A percentile compares a stretch with the other conserved stretches of the same genome.
Conservation (phyloP, 2,888 invertebrate genomes). For the Fissipunctia ypsillon region DNA sequence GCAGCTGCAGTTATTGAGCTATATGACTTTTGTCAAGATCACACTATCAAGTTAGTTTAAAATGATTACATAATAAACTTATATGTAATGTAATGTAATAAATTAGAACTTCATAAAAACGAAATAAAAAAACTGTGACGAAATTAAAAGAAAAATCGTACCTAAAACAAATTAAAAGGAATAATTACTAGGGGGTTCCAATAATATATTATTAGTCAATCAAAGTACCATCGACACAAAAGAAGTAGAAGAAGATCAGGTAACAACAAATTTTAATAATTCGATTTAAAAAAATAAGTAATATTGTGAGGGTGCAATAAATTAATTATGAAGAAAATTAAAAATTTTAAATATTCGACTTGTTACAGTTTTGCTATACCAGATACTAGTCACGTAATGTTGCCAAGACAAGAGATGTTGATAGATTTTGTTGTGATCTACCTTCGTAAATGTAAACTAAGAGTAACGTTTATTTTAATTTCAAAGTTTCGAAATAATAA, state of each 20-base stretch:
- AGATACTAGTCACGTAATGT: not conserved
- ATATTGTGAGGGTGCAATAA: not conserved
- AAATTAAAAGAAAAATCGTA: not conserved
- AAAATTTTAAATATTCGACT: constrained; percentile 9
- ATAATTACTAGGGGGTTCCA: not conserved
- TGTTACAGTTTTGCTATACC: constrained; percentile 9
- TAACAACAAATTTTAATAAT: not conserved
- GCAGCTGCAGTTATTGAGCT: not conserved
- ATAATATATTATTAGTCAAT: not conserved
- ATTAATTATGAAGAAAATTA: accelerated
- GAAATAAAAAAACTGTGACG: not conserved
- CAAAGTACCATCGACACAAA: not conserved
- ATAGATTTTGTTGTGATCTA: not conserved
- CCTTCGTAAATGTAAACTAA: too few relatives aligned
- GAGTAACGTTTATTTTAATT: not conserved
- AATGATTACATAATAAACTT: not conserved
- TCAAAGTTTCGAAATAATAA: accelerated
- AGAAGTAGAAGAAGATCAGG: not conserved
- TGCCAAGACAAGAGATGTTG: constrained; percentile 1
- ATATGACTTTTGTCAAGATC: not conserved
- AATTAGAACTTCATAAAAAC: not conserved
- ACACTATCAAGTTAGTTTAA: not conserved
- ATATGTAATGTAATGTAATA: not conserved
- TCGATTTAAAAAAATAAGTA: too few relatives aligned
- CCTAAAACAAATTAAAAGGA: not conserved